Conservation (phyloP, 2,797 vertebrate genomes). For the Parotocinclus haroldoi region DNA sequence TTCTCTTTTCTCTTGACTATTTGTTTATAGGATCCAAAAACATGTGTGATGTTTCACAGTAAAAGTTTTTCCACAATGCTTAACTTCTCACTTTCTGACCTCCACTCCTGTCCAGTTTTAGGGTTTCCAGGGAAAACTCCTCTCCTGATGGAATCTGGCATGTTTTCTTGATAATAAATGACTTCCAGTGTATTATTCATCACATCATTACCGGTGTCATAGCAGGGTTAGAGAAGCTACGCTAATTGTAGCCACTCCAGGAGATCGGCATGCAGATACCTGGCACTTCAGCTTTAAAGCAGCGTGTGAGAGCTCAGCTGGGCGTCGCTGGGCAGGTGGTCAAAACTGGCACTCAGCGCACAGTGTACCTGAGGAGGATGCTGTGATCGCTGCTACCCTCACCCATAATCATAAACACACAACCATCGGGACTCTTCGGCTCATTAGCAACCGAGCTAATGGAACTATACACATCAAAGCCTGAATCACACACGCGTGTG, state of each 20-base stretch:
- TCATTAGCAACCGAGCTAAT: conserved; percentile 67
- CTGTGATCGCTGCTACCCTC: conserved; percentile 24
- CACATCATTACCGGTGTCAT: too few relatives aligned
- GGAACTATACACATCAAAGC: conserved; percentile 52
- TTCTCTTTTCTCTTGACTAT: too few relatives aligned
- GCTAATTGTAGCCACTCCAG: conserved; percentile 20
- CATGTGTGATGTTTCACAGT: too few relatives aligned
- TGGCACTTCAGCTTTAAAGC: conserved; percentile 33
- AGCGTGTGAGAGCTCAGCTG: background rate
- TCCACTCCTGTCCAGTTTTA: too few relatives aligned
- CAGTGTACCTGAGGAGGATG: conserved; percentile 20
- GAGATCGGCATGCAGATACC: conserved; percentile 21
- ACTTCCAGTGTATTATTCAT: too few relatives aligned
- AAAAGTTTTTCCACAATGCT: too few relatives aligned
- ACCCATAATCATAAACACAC: conserved; percentile 38
- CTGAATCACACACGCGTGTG: conserved; percentile 54
- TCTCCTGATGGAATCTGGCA: too few relatives aligned
- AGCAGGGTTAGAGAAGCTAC: background rate
- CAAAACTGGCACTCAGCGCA: background rate
- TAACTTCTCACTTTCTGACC: too few relatives aligned
- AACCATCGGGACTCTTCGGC: conserved; percentile 52
- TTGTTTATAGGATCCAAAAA: too few relatives aligned
- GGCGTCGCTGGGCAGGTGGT: conserved; percentile 9
- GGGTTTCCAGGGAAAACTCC: too few relatives aligned
- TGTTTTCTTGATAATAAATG: too few relatives aligned